Conservation (phyloP, 2,888 invertebrate species). For the Archips xylosteana region DNA sequence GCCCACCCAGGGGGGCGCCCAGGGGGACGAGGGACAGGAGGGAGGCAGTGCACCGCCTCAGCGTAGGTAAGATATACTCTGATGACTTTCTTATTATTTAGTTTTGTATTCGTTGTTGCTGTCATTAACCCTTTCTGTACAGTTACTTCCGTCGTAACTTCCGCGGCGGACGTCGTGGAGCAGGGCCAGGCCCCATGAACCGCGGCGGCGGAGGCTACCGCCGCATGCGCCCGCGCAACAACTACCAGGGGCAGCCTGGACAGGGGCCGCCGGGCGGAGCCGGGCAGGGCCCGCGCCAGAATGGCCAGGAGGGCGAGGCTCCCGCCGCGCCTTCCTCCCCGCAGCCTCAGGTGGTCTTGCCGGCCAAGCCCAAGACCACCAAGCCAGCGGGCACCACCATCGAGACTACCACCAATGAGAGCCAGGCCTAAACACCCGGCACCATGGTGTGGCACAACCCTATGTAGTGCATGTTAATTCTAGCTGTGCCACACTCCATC, state of each 20-base stretch:
- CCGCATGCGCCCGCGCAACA: conserved; percentile 73
- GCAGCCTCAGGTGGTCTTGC: conserved; percentile 59
- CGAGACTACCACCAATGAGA: conserved; percentile 81
- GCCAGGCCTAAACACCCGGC: conserved; percentile 75
- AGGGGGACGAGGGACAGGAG: conserved; percentile 77
- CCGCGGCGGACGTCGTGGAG: conserved; percentile 88
- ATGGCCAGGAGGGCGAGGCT: conserved; percentile 69
- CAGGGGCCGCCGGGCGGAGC: conserved; percentile 47
- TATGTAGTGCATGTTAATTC: conserved; percentile 72
- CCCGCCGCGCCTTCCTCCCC: conserved; percentile 56
- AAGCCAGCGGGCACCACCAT: conserved; percentile 74
- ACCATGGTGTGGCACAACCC: conserved; percentile 63
- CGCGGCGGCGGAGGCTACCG: conserved; percentile 73
- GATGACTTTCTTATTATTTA: neutral
- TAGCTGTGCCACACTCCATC: conserved; percentile 69
- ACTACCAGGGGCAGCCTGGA: conserved; percentile 59
- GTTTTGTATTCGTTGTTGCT: neutral
- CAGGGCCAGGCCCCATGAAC: conserved; percentile 74
- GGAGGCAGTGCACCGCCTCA: conserved; percentile 75
- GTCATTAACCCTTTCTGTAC: conserved; percentile 46
- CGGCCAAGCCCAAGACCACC: conserved; percentile 67
- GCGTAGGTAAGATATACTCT: conserved; percentile 66
- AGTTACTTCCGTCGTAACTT: conserved; percentile 92
- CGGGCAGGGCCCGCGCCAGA: conserved; percentile 59
- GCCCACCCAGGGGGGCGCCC: conserved; percentile 74